phyloP scores from a whole-genome alignment of 2,888 invertebrate species.

The Oscheius sp. region DNA sequence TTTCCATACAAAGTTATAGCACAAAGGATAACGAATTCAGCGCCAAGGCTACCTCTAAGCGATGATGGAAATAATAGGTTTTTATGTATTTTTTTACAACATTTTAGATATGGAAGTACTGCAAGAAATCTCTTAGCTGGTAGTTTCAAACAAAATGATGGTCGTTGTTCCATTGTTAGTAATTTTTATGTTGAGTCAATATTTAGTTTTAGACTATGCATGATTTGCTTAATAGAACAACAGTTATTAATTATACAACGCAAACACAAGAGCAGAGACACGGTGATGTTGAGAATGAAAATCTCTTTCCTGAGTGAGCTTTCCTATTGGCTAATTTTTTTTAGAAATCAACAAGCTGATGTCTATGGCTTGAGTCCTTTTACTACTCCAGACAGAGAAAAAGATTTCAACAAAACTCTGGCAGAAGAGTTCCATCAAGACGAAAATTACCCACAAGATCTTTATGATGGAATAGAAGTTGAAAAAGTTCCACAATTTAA shows the following conservation, averaged over 20 bases:
- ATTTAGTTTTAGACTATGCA: not conserved
- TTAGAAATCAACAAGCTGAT: not conserved
- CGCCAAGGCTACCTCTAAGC: not conserved
- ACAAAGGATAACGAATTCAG: not conserved
- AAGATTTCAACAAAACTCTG: not conserved
- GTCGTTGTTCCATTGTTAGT: too few relatives aligned
- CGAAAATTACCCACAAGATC: too few relatives aligned
- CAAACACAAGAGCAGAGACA: not conserved
- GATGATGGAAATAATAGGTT: not conserved
- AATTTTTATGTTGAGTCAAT: too few relatives aligned
- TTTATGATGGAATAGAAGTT: too few relatives aligned
- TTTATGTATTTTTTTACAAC: not conserved
- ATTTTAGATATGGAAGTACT: not conserved
- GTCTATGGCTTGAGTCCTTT: not conserved
- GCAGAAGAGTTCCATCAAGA: not conserved
- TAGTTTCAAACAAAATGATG: too few relatives aligned
- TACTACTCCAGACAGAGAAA: not conserved
- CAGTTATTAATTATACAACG: not conserved
- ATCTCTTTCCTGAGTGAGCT: not conserved
- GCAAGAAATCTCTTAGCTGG: not conserved
- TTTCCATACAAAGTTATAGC: not conserved
- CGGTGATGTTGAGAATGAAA: not conserved
- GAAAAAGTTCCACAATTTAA: too few relatives aligned
- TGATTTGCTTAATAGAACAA: not conserved
- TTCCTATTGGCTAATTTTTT: not conserved